These are phyloP conservation scores for Hemichromis elongatus DNA, from an alignment of 2,113 vertebrate species.

Conservation along the genomic window DNA sequence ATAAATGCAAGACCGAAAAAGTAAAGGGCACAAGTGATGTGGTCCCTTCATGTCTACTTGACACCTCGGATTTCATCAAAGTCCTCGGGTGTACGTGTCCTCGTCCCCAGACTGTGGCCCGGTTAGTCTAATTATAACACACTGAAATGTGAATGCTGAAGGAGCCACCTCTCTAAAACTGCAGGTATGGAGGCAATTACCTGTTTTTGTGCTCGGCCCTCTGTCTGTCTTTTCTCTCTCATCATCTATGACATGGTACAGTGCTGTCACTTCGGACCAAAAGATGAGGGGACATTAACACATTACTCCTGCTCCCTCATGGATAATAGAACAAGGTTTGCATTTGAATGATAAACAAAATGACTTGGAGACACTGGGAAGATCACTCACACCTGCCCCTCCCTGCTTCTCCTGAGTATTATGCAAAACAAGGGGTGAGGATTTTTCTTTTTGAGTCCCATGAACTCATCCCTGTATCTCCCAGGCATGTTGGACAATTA, in stretches of 20 bases:
- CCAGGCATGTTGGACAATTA: slow-evolving; percentile 77
- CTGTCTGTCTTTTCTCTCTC: slow-evolving; percentile 45
- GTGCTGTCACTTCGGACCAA: slow-evolving; percentile 60
- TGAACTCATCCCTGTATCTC: slow-evolving; percentile 65
- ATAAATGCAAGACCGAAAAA: slow-evolving; percentile 29
- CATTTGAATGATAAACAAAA: slow-evolving; percentile 80
- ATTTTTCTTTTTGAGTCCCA: slow-evolving; percentile 30
- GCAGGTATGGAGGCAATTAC: slow-evolving; percentile 73
- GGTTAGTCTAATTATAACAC: slow-evolving; percentile 69
- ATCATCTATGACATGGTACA: slow-evolving; percentile 46
- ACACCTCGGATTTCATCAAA: slow-evolving; percentile 60
- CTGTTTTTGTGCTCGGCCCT: slow-evolving; percentile 44
- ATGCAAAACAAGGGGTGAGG: slow-evolving; percentile 66
- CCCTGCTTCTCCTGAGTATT: slow-evolving; percentile 30
- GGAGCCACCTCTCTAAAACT: slow-evolving; percentile 35
- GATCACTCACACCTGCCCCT: slow-evolving; percentile 57
- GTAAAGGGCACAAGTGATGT: slow-evolving; percentile 10
- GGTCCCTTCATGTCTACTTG: slow-evolving; percentile 45
- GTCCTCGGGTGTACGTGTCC: slow-evolving; percentile 39
- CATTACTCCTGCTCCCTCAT: slow-evolving; percentile 70
- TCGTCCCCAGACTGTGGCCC: slow-evolving; percentile 35
- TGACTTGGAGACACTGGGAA: slow-evolving; percentile 68
- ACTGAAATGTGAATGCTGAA: slow-evolving; percentile 48
- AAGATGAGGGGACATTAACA: slow-evolving; percentile 62
- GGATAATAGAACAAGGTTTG: slow-evolving; percentile 78